Conservation (phyloP, 2,797 vertebrate species). For the Heliangelus exortis region DNA sequence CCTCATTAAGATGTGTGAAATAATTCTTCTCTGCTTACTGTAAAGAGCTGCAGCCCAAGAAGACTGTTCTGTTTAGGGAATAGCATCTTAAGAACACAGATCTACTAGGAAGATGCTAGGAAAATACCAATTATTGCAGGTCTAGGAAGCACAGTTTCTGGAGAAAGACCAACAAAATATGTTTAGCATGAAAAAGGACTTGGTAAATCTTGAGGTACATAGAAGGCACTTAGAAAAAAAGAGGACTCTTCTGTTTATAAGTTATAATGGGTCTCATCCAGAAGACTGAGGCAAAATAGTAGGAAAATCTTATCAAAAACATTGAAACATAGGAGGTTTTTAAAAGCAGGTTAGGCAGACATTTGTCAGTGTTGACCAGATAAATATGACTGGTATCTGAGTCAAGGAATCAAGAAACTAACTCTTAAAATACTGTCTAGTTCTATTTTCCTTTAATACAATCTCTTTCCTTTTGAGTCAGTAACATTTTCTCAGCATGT, state of each 20-base stretch:
- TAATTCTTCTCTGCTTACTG: not conserved
- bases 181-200: not conserved
- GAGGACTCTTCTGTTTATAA: not conserved
- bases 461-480: not conserved
- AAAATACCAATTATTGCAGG: not conserved
- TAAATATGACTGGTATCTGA: not conserved
- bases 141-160: not conserved
- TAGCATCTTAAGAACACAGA: not conserved
- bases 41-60: not conserved
- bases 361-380: not conserved
- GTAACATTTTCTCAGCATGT: not conserved
- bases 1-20: constrained; percentile 5
- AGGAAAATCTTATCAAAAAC: not conserved
- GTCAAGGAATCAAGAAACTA: not conserved
- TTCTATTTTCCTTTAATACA: not conserved
- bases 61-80: not conserved
- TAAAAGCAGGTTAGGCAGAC: not conserved
- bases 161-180: not conserved
- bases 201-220: not conserved
- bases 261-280: not conserved
- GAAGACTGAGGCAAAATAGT: not conserved
- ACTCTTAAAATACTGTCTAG: not conserved
- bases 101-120: not conserved
- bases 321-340: not conserved
- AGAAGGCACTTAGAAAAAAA: not conserved